phyloP scores from a whole-genome alignment of 2,113 vertebrate species.

The Entomyzon cyanotis region DNA sequence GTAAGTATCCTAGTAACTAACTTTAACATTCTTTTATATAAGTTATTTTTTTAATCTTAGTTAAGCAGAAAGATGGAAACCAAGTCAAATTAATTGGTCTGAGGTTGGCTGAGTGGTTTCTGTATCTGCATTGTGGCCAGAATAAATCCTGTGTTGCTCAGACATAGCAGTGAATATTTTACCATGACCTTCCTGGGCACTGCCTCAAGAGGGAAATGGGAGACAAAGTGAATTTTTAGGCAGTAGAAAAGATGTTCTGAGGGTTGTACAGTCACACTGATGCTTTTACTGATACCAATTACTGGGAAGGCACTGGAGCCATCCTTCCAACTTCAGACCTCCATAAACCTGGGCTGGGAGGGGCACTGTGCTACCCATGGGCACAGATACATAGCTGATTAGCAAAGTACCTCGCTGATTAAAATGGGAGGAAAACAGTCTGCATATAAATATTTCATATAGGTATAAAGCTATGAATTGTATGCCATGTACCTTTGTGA shows the following conservation, averaged over 20 bases:
- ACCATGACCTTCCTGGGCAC: not conserved
- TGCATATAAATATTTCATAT: not conserved
- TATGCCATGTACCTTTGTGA: not conserved
- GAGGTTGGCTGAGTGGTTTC: not conserved
- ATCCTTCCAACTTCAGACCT: not conserved
- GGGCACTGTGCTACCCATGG: not conserved
- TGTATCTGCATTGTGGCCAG: not conserved
- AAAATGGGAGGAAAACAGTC: not conserved
- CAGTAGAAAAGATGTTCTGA: not conserved
- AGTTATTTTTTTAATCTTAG: not conserved
- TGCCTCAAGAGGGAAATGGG: not conserved
- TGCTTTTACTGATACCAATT: not conserved
- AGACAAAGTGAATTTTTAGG: not conserved
- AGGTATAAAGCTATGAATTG: not conserved
- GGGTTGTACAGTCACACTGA: not conserved
- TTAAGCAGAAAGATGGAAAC: not conserved
- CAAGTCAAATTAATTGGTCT: not conserved
- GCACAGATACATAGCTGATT: accelerated
- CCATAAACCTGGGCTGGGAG: not conserved
- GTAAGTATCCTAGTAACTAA: not conserved
- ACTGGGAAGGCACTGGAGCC: not conserved
- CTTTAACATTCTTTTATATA: not conserved
- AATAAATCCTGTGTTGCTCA: not conserved
- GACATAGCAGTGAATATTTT: not conserved
- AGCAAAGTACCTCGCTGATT: not conserved